These are phyloP conservation scores for Muraenolepis orangiensis DNA, from an alignment of 2,797 vertebrate species.

Conservation along the genomic window DNA sequence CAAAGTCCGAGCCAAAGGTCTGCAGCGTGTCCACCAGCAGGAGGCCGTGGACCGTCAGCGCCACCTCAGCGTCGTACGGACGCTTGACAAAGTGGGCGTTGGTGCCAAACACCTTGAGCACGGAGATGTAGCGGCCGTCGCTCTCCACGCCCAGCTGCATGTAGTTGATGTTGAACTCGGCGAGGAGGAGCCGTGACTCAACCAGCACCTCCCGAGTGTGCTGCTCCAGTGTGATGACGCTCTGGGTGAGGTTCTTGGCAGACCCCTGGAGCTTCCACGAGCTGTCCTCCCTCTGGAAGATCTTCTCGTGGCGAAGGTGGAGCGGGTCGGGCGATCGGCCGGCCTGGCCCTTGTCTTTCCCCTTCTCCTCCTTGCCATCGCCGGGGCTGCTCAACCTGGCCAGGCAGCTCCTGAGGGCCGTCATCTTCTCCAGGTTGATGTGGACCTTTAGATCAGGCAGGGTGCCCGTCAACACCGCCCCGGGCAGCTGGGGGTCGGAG, in stretches of 20 bases:
- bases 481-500: conserved; percentile 94
- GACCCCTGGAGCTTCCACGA: conserved; percentile 87
- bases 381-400: conserved; percentile 73
- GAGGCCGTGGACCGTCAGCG: conserved; percentile 92
- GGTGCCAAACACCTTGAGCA: conserved; percentile 95
- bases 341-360: conserved; percentile 30
- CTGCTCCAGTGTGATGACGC: conserved; percentile 88
- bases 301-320: conserved; percentile 82
- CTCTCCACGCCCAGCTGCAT: conserved; percentile 97
- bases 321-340: conserved; percentile 72
- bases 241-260: conserved; percentile 89
- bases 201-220: conserved; percentile 93
- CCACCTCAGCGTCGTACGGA: conserved; percentile 91
- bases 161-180: conserved; percentile 94
- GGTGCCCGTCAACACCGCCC: conserved; percentile 89
- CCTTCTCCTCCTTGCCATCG: conserved; percentile 47
- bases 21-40: conserved; percentile 95
- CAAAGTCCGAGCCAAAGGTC: conserved; percentile 94
- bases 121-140: conserved; percentile 91
- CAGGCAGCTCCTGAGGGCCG: conserved; percentile 87
- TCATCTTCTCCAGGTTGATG: conserved; percentile 95
- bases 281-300: conserved; percentile 82
- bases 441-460: conserved; percentile 96
- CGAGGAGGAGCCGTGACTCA: conserved; percentile 91
- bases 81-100: conserved; percentile 95